phyloP scores from a whole-genome alignment of 2,888 invertebrate genomes.

The Ectemnius cavifrons region DNA sequence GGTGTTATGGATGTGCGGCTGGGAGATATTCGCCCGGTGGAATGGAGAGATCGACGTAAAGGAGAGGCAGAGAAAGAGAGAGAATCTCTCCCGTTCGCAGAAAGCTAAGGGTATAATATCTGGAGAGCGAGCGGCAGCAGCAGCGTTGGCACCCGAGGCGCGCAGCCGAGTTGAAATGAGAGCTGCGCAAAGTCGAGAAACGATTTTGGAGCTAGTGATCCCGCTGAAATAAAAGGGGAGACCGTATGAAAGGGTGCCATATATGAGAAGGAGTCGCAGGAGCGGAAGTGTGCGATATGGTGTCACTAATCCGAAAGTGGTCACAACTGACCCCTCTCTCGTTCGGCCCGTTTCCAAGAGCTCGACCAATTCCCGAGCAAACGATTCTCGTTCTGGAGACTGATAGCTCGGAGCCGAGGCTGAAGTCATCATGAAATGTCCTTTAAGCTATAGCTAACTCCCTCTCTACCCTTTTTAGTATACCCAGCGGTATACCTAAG shows the following conservation, averaged over 20 bases:
- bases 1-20: neutral
- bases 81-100: too few species aligned
- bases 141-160: neutral
- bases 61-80: neutral
- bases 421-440: constrained; percentile 19
- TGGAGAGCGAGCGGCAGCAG: neutral
- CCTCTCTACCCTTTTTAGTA: constrained; percentile 10
- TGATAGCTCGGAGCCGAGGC: constrained; percentile 3
- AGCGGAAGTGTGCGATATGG: neutral
- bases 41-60: neutral
- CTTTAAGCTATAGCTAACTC: constrained; percentile 40
- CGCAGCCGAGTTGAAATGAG: neutral
- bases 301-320: constrained; percentile 1
- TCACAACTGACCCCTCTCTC: neutral
- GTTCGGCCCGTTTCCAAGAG: neutral
- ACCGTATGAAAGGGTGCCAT: neutral
- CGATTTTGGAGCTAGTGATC: neutral
- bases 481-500: constrained; percentile 17
- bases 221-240: neutral
- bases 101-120: neutral
- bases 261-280: neutral
- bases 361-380: neutral
- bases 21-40: neutral
- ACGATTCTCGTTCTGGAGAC: neutral
- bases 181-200: neutral